A percentile compares a stretch with the other conserved stretches of the same genome.
phyloP scores from a whole-genome alignment of 2,797 vertebrate species.

The Alca torda region DNA sequence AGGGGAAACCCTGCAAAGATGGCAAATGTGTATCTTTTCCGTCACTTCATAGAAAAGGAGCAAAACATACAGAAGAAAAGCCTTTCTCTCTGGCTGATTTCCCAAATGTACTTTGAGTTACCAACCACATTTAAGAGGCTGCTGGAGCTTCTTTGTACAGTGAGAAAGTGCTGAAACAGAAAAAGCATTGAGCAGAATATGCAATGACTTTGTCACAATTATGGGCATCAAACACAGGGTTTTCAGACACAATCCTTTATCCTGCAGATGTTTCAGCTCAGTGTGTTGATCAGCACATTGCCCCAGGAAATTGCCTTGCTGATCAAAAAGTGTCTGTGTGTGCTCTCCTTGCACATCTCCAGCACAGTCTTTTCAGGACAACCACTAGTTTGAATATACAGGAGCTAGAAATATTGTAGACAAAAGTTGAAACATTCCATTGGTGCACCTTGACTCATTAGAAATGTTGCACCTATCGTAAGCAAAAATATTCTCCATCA shows the following conservation, averaged over 20 bases:
- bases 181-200: constrained; percentile 57
- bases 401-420: not conserved
- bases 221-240: constrained; percentile 56
- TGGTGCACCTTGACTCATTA: not conserved
- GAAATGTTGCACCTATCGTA: not conserved
- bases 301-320: constrained; percentile 44
- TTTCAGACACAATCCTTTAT: constrained; percentile 61
- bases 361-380: not conserved
- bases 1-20: not conserved
- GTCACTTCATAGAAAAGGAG: constrained; percentile 16
- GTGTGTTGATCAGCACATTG: constrained; percentile 54
- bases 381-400: not conserved
- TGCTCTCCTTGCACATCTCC: not conserved
- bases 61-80: constrained; percentile 46
- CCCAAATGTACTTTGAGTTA: constrained; percentile 60
- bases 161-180: constrained; percentile 57
- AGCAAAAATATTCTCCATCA: not conserved
- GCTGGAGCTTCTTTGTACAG: constrained; percentile 55
- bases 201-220: constrained; percentile 66
- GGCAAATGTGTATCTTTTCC: constrained; percentile 5
- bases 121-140: constrained; percentile 52
- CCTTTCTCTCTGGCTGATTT: constrained; percentile 56
- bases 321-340: constrained; percentile 39
- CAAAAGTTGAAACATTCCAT: not conserved
- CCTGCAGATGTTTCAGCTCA: constrained; percentile 54